These are phyloP conservation scores for Drosophila emarginata DNA, from an alignment of 2,888 invertebrate genomes.

Conservation along the genomic window DNA sequence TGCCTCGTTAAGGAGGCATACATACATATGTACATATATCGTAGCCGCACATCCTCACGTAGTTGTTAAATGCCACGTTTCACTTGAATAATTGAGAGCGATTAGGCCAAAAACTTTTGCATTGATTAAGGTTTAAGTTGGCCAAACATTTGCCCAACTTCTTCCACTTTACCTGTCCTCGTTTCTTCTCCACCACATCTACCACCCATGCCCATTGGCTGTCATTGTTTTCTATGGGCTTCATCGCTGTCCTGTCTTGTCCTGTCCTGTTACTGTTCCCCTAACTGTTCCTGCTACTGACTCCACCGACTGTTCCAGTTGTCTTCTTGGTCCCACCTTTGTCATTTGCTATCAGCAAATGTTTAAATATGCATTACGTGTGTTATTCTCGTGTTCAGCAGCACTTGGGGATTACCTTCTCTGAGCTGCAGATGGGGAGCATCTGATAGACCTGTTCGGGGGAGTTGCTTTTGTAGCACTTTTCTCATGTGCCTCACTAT, in stretches of 20 bases:
- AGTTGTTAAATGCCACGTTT: constrained; percentile 81
- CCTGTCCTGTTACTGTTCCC: constrained; percentile 17
- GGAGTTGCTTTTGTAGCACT: constrained; percentile 8
- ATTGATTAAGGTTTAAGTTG: constrained; percentile 80
- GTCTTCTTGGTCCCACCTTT: constrained; percentile 54
- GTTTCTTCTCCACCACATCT: constrained; percentile 20
- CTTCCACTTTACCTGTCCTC: not conserved
- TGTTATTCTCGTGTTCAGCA: constrained; percentile 75
- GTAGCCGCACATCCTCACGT: constrained; percentile 60
- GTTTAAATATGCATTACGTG: constrained; percentile 78
- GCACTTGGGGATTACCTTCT: constrained; percentile 73
- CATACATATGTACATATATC: constrained; percentile 12
- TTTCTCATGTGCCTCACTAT: constrained; percentile 4
- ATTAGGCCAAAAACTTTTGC: constrained; percentile 81
- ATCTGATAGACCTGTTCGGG: constrained; percentile 26
- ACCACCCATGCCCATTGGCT: constrained; percentile 4
- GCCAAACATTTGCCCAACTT: constrained; percentile 69
- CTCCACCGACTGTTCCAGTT: constrained; percentile 13
- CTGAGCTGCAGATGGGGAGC: constrained; percentile 33
- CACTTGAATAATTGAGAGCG: constrained; percentile 81
- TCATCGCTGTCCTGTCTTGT: constrained; percentile 18
- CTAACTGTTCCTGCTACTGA: constrained; percentile 14
- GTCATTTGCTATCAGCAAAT: constrained; percentile 78
- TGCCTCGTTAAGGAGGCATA: constrained; percentile 63
- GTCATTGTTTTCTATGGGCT: constrained; percentile 47